Percentiles rank a stretch among this genome's conserved stretches.
Evolutionary conservation across 2,888 invertebrate genomes (phyloP).

Genomic region (Geotrupes spiniger): DNA sequence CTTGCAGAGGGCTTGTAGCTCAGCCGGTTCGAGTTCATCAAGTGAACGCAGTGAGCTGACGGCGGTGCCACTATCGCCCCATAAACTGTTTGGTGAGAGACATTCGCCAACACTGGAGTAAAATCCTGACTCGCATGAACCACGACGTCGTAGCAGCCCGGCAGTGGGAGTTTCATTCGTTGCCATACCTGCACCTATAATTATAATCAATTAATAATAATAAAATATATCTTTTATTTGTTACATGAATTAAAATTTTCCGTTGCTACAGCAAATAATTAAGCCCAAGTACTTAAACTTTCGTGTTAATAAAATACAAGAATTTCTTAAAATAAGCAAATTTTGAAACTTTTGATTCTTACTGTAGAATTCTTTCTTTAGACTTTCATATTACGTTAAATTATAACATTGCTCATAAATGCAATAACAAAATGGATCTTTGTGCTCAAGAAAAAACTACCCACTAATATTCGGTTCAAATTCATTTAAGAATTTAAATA

Average conservation of each 20-base stretch:
- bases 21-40: constrained; percentile 59
- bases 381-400: too few species aligned
- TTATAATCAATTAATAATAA: too few species aligned
- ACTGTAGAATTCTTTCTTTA: too few species aligned
- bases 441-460: not conserved
- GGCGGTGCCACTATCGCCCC: constrained; percentile 57
- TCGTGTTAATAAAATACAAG: too few species aligned
- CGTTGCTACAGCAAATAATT: not conserved
- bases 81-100: constrained; percentile 46
- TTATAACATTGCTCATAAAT: too few species aligned
- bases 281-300: too few species aligned
- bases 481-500: constrained; percentile 26
- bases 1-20: constrained; percentile 59
- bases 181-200: constrained; percentile 16
- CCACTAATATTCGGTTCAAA: too few species aligned
- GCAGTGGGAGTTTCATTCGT: constrained; percentile 25
- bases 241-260: too few species aligned
- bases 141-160: constrained; percentile 61
- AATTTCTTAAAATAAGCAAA: too few species aligned
- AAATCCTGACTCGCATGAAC: constrained; percentile 86
- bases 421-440: too few species aligned
- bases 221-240: too few species aligned
- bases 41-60: constrained; percentile 59
- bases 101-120: constrained; percentile 77
- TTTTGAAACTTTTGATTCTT: too few species aligned